Conservation (phyloP, 2,888 invertebrate species). For the Incurvaria masculella region DNA sequence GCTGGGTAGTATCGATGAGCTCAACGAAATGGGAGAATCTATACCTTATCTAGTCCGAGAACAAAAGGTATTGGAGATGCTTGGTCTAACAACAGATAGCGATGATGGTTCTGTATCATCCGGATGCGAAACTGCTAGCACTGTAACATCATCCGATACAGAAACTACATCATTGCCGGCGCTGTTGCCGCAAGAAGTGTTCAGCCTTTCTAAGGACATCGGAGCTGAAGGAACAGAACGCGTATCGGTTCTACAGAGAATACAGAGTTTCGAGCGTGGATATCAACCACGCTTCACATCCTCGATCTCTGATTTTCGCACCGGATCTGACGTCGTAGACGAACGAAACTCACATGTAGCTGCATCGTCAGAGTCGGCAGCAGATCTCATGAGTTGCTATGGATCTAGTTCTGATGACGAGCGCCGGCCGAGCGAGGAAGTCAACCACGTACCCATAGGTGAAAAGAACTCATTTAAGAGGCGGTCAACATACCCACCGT, state of each 20-base stretch:
- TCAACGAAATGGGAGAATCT: constrained; percentile 27
- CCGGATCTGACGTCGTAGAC: constrained; percentile 10
- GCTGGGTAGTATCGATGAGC: constrained; percentile 39
- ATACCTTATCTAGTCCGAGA: constrained; percentile 22
- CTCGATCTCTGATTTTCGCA: not conserved
- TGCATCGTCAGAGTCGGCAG: constrained; percentile 11
- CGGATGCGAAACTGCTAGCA: constrained; percentile 78
- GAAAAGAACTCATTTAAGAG: constrained; percentile 43
- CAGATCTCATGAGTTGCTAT: constrained; percentile 21
- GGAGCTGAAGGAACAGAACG: constrained; percentile 39
- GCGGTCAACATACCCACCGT: constrained; percentile 45
- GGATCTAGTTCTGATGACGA: constrained; percentile 21
- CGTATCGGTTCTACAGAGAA: constrained; percentile 22
- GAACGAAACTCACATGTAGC: constrained; percentile 8
- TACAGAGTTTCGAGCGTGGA: constrained; percentile 24
- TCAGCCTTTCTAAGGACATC: constrained; percentile 19
- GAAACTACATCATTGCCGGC: constrained; percentile 51
- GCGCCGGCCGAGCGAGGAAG: constrained; percentile 28
- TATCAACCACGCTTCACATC: not conserved
- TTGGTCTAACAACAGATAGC: constrained; percentile 58
- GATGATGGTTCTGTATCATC: constrained; percentile 77
- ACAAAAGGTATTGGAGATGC: constrained; percentile 24
- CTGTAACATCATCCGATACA: constrained; percentile 59
- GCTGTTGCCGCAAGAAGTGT: constrained; percentile 40
- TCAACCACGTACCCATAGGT: constrained; percentile 48